Base-by-base conservation (phyloP, 1,140 invertebrate genomes). In the Eriocheir sinensis region DNA sequence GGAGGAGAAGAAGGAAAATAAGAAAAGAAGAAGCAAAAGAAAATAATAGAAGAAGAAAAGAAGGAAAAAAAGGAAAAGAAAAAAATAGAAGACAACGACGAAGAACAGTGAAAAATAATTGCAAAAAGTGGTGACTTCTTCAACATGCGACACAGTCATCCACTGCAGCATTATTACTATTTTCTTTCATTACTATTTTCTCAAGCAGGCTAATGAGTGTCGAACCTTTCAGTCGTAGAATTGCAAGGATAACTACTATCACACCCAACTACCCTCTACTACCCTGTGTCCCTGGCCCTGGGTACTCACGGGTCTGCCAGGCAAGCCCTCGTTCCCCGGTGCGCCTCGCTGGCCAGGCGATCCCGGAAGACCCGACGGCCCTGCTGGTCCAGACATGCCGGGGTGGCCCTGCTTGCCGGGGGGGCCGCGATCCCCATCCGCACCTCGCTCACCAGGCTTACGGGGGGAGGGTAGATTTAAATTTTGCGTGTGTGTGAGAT, bases 371-470 rank as follows among this genome's bases (percentile, higher is more conserved):
- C 96, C 96, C 15, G 95, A 89, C 21, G 96, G 94, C 0, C 96
- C 96, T 17, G 95, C 38, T 30, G 95, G 93, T 32, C 96, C 96
- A 8, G 94, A 60, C 2, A 93, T 72, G 0, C 96, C 96, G 9
- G 94, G 95, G 36, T 93, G 95, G 21, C 96, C 96, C 34, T n/a
- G 40, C 48, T 95, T 95, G 0, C 96, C 96, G 30, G 79, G 86
- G n/a, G 94, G 93, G 6, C 96, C 96, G 15, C 93, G 81, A 0
- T 88, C 91, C 15, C 96, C 96, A 30, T 96, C 95, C 0, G 95
- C 95, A 4, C 96, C 96, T 21, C 96, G 94, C 89, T 96, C 95
- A n/a, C 96, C 96, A 2, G 95, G 96, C 95, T 95, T 21, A 30
- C 15, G 32, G 6, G 27, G 38, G 0, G 9, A 41, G 27, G 53